These are phyloP conservation scores for Oxytorus armatus DNA, from an alignment of 2,888 invertebrate genomes.

Conservation along the genomic window DNA sequence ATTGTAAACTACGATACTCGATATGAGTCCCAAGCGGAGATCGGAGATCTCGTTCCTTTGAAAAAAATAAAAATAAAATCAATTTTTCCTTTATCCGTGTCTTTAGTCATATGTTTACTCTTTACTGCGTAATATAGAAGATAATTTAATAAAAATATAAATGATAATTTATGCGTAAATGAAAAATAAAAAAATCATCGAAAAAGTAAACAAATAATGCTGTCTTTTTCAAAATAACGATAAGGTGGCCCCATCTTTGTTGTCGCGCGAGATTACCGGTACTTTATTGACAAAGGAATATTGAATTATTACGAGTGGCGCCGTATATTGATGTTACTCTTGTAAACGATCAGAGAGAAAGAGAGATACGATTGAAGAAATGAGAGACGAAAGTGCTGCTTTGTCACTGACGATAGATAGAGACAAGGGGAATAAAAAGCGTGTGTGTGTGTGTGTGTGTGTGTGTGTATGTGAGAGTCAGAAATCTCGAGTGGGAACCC, in stretches of 20 bases:
- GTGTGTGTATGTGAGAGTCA: not conserved
- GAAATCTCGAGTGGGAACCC: conserved; percentile 59
- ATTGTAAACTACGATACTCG: not conserved
- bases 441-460: conserved; percentile 8
- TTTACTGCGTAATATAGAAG: too few species aligned
- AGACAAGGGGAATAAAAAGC: conserved; percentile 42
- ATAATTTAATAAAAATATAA: too few species aligned
- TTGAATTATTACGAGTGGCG: conserved; percentile 31
- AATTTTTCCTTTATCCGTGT: too few species aligned
- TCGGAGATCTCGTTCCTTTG: too few species aligned
- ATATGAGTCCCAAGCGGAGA: too few species aligned
- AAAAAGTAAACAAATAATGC: too few species aligned
- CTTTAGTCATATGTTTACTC: too few species aligned
- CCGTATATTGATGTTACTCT: conserved; percentile 22
- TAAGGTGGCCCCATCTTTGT: too few species aligned
- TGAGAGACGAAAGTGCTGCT: conserved; percentile 38
- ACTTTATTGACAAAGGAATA: conserved; percentile 16
- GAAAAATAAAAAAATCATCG: too few species aligned
- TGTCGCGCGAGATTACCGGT: not conserved
- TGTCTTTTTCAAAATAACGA: too few species aligned
- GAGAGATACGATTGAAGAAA: conserved; percentile 14
- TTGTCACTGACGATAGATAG: conserved; percentile 24
- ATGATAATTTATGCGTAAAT: too few species aligned
- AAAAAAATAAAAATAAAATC: too few species aligned
- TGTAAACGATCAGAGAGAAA: conserved; percentile 20